Base-by-base conservation (phyloP, 2,888 invertebrate species). In the Leptinotarsa peninsularis region DNA sequence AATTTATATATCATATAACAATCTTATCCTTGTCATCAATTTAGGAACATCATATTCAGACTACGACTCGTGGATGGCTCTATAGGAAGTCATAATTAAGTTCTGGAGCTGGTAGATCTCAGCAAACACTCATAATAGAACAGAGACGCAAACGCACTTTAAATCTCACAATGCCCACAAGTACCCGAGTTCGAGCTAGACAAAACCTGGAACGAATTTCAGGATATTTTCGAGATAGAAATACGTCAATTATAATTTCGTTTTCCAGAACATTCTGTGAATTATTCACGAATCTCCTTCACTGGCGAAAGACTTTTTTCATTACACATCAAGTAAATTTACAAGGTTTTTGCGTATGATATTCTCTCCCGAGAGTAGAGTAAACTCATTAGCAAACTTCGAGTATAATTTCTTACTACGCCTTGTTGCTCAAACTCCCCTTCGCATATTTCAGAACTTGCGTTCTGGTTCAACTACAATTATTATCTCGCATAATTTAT, bases 351-450 rank as follows among this genome's bases (percentile, higher is more conserved):
- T 79, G 79, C 79, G 76, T 76, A 73, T 78, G 58, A 76, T 76
- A 76, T 79, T 79, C 72, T 56, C 75, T 69, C 75, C 75, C 75
- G 71, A 72, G 76, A 75, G 76, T 70, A 72, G 73, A 74, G 78
- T 78, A 77, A 81, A 78, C 74, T 75, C 79, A 79, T 81, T 81
- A 79, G 78, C 71, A 50, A 78, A 78, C 76, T 78, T 66, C 66
- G 58, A 76, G 76, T 74, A 67, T 63, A 70, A 76, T 74, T 78
- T 78, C 78, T 78, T 78, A 76, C 74, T 67, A 63, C 54, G 77
- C 68, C 60, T 77, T 77, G 77, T 77, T 75, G 73, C 74, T 71
- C 56, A 52, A 73, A 63, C 21, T 71, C 71, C 43, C 43, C 10
- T 58, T 71, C 73, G 58, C 69, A 75, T 75, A 73, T 77, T 72